These are phyloP conservation scores for Taxidea taxus DNA, from an alignment of 2,113 vertebrate species.

Conservation along the genomic window DNA sequence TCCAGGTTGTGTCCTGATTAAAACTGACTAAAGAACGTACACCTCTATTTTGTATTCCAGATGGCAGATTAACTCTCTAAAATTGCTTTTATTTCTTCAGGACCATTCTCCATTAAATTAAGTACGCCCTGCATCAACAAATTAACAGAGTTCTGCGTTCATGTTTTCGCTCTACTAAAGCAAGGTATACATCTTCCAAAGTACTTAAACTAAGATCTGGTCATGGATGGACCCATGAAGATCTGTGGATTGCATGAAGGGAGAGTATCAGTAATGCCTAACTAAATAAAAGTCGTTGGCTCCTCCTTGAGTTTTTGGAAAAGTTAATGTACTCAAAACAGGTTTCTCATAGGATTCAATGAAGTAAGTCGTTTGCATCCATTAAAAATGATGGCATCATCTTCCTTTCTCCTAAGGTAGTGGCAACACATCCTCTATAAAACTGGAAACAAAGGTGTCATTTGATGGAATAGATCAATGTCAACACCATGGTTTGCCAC, in stretches of 20 bases:
- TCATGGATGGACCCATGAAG: not conserved
- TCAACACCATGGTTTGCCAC: not conserved
- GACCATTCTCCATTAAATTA: not conserved
- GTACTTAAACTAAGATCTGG: not conserved
- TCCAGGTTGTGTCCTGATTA: slow-evolving; percentile 11
- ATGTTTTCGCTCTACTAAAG: not conserved
- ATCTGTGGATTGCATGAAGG: not conserved
- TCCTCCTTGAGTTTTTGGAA: not conserved
- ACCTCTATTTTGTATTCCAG: slow-evolving; percentile 4
- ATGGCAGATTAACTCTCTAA: slow-evolving; percentile 18
- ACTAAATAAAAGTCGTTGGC: not conserved
- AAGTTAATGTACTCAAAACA: not conserved
- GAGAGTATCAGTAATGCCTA: not conserved
- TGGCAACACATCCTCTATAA: not conserved
- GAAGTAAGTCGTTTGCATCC: not conserved
- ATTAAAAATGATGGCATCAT: not conserved
- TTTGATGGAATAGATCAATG: not conserved
- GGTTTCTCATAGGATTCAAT: not conserved
- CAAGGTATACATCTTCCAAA: not conserved
- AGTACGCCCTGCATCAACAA: not conserved
- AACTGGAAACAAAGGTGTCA: not conserved
- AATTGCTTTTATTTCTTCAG: slow-evolving; percentile 7
- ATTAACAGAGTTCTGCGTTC: not conserved
- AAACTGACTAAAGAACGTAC: slow-evolving; percentile 40
- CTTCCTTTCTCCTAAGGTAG: not conserved